Evolutionary conservation across 1,140 invertebrate species (phyloP), one percentile per base, ranked within the genome.

Genomic region (Acromyrmex heyeri): DNA sequence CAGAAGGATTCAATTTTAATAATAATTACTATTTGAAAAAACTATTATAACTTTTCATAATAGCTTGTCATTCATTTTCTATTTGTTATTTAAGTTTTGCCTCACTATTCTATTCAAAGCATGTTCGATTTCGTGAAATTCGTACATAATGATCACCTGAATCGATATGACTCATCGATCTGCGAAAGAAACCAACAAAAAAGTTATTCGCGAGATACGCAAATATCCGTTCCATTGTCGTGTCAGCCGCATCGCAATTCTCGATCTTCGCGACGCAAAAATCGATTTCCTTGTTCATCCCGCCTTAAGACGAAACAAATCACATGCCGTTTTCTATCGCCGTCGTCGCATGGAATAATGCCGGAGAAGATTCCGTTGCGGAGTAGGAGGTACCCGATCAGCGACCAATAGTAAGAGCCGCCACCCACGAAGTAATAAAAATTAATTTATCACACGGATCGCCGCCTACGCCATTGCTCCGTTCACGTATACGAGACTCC

Each of bases 381-480:
- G 90, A 92, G 92, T 93, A 88, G 93, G 93, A 93, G 92, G 93
- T 55, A 90, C 88, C 87, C 87, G 90, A 93, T 93, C 87, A 72
- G 67, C 91, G 78, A 88, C 93, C 93, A 93, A 93, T 93, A 90
- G 93, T 92, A 92, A 93, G 69, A 91, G 91, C 91, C 88, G 91
- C 92, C 92, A 93, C 92, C 92, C 92, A 93, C 91, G 92, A 91
- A 91, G 92, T 73, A 89, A 89, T 93, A 91, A 93, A 93, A 93
- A 93, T 93, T 93, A 93, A 93, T 93, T 93, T 93, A 93, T 93
- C 91, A 92, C 90, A 86, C 77, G 85, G 76, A 92, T 92, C 90
- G 88, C 92, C 92, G 90, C 93, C 92, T 93, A 93, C 93, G 92
- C 92, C 91, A 93, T 93, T 93, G 90, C 90, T 92, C 87, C 69